Evolutionary conservation across 1,140 invertebrate species (phyloP).

Genomic region (Pteromalus puparum): DNA sequence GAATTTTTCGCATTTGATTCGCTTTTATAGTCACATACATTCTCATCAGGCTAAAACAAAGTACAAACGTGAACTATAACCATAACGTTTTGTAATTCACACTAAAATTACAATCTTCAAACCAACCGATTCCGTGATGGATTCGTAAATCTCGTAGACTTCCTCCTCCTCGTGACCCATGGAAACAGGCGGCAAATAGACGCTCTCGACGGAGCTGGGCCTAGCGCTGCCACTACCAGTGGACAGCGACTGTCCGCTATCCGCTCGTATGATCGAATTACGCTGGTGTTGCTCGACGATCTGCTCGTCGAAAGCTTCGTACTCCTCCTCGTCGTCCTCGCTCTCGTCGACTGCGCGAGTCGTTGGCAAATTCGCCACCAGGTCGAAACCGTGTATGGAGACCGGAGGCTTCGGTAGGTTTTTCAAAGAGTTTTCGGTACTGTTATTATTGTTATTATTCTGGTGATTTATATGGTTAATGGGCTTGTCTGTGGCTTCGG

Average conservation of each 20-base stretch:
- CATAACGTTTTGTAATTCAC: neutral
- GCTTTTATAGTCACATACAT: slow-evolving; percentile 23
- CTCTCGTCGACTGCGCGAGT: slow-evolving; percentile 68
- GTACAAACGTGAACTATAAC: too few relatives aligned
- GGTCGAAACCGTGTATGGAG: slow-evolving; percentile 66
- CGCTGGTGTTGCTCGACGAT: slow-evolving; percentile 62
- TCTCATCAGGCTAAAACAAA: slow-evolving; percentile 63
- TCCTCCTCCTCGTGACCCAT: slow-evolving; percentile 65
- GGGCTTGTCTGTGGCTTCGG: slow-evolving; percentile 55
- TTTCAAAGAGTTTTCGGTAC: neutral
- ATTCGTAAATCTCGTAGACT: slow-evolving; percentile 69
- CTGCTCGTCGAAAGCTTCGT: slow-evolving; percentile 66
- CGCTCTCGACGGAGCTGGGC: slow-evolving; percentile 65
- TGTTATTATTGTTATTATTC: neutral
- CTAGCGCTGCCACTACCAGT: slow-evolving; percentile 52
- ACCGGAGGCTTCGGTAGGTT: slow-evolving; percentile 57
- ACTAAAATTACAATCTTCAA: neutral
- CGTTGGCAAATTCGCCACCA: slow-evolving; percentile 70
- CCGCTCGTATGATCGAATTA: slow-evolving; percentile 55
- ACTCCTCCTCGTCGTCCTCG: slow-evolving; percentile 71
- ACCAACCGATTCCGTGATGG: slow-evolving; percentile 68
- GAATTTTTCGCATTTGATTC: slow-evolving; percentile 37
- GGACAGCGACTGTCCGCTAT: slow-evolving; percentile 64
- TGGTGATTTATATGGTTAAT: slow-evolving; percentile 3
- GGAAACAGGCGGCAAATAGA: slow-evolving; percentile 64